Evolutionary conservation across 2,113 vertebrate genomes (phyloP).

Genomic region (Pardalotus punctatus): DNA sequence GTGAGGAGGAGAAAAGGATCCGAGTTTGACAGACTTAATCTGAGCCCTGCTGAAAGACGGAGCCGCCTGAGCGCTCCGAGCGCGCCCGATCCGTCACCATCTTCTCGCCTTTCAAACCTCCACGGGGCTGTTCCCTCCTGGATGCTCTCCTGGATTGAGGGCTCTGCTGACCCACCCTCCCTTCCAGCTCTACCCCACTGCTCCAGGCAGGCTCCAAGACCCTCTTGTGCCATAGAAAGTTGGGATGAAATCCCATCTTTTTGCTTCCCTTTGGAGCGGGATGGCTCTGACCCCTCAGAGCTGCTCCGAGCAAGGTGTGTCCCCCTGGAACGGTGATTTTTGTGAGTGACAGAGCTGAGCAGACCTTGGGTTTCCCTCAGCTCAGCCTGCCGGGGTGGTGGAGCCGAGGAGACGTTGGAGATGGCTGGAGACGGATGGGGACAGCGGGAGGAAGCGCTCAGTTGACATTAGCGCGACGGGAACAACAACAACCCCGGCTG

Average conservation of each 20-base stretch:
- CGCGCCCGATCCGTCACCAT: background rate
- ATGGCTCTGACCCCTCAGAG: fast-evolving
- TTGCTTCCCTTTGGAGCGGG: background rate
- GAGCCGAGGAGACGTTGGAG: background rate
- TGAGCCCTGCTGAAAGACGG: slow-evolving; percentile 31
- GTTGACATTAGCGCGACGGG: slow-evolving; percentile 31
- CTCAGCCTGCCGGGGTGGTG: background rate
- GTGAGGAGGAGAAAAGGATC: background rate
- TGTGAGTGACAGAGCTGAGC: background rate
- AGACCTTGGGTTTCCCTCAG: background rate
- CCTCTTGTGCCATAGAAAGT: background rate
- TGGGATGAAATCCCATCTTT: background rate
- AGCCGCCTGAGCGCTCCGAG: background rate
- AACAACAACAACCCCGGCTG: slow-evolving; percentile 42
- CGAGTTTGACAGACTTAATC: slow-evolving; percentile 23
- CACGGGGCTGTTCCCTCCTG: background rate
- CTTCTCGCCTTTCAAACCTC: slow-evolving; percentile 17
- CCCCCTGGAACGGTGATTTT: background rate
- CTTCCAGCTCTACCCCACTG: background rate
- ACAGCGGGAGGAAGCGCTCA: slow-evolving; percentile 23
- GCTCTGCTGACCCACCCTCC: background rate
- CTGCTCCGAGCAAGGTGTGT: background rate
- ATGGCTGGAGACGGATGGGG: background rate
- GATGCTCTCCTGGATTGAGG: background rate
- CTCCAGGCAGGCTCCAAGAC: background rate